Evolutionary conservation across 2,888 invertebrate species (phyloP), one percentile per base, ranked within the genome.

Genomic region (Drosophila fungiperda): DNA sequence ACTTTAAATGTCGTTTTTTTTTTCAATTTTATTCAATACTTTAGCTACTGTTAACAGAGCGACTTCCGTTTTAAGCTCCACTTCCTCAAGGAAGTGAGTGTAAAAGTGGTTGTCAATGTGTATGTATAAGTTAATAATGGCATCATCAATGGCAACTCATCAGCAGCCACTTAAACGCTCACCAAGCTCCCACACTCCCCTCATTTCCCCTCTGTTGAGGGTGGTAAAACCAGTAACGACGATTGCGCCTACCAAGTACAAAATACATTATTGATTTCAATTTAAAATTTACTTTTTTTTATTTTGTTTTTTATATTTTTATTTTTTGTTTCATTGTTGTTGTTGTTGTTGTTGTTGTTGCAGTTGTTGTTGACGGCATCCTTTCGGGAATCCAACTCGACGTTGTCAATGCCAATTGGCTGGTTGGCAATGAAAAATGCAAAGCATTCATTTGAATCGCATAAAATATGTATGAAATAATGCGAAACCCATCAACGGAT

Each of bases 211-310:
- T 54, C 26, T 36, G 12, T 40, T 55, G n/a, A 26, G 17, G n/a
- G 50, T 36, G 40, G n/a, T 32, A 65, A 35, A 50, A 57, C n/a
- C 52, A 38, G 68, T 58, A 70, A 64, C 52, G 54, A 60, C 45
- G 48, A 53, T 70, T 52, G 54, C 26, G 81, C 54, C 79, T 49
- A 49, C 64, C 38, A 71, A 73, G 49, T 65, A 26, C 59, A 50
- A 71, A 66, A 74, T 82, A 76, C 64, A 89, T 88, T 86, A 87
- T 87, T 89, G 89, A 90, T 86, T 83, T 76, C 79, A 81, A 86
- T 87, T 89, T 74, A 72, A 78, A 80, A 83, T 81, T 67, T 73
- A 81, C 62, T 70, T 70, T 60, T 54, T 48, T 48, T 17, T 5
- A 29, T 29, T 29, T 29, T 29, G 29, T 29, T 29, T 29, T 29